Base-by-base conservation (phyloP, 1,140 invertebrate species). In the Linepithema humile region DNA sequence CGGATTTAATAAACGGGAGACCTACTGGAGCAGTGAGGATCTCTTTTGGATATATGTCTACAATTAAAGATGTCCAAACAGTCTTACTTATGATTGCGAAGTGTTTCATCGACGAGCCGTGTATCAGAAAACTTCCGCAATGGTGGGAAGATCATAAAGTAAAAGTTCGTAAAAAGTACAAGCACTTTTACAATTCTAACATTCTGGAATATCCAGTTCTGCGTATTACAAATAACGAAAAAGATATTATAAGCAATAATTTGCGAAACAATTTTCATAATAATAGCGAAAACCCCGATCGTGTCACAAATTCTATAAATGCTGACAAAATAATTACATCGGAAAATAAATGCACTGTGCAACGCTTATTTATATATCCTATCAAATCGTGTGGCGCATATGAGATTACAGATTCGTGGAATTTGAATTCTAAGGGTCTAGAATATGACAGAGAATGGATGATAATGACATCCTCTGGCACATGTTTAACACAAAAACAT, bases 21-120 rank as follows among this genome's bases (percentile, higher is more conserved):
- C 98, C 99, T 3, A 99, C 98, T 1, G 99, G 99, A 50, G 98
- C 98, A 12, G 96, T 99, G 3, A 95, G 99, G 89, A 95, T 98
- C 6, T 99, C 98, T 0, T 98, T 99, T 94, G 98, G 98, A n/a
- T 98, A 98, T 86, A 97, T 97, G 95, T 98, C 98, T 0, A 96
- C 96, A 0, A 93, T 95, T 53, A 88, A 95, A 67, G 97, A 99
- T 93, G 96, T 97, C 1, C 95, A 97, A 73, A 95, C 94, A 85
- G 94, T 99, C 17, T 91, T 99, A 0, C 73, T 94, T 64, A 97
- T 99, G 96, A 96, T 99, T 32, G 93, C 94, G 26, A 91, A 95
- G 67, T 98, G 97, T 91, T 97, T 97, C 91, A 88, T 97, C 6
- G 94, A 94, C 69, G 86, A 89, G 45, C 85, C 93, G 60, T 73